Evolutionary conservation across 2,797 vertebrate genomes (phyloP).

Genomic region (Loris lydekkerianus): DNA sequence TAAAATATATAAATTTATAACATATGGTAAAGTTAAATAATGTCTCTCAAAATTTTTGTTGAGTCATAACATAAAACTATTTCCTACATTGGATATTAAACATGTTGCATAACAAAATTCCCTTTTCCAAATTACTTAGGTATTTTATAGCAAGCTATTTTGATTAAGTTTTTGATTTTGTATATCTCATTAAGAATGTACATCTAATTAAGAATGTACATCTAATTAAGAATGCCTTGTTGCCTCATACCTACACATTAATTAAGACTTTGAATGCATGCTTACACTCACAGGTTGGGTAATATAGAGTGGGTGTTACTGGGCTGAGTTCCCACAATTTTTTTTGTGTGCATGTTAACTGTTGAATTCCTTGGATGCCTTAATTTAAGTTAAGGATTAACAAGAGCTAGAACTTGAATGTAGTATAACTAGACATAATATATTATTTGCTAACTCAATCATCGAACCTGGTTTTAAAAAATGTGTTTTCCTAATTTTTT

Average conservation of each 20-base stretch:
- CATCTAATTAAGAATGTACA: not conserved
- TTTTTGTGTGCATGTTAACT: constrained; percentile 25
- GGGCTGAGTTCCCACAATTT: not conserved
- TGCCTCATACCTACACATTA: not conserved
- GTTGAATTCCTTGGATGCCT: constrained; percentile 62
- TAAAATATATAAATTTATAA: not conserved
- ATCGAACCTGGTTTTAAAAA: constrained; percentile 1
- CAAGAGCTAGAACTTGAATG: constrained; percentile 36
- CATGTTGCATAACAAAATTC: not conserved
- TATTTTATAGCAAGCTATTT: constrained; percentile 23
- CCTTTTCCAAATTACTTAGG: not conserved
- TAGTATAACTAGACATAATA: not conserved
- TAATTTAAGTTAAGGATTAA: constrained; percentile 1
- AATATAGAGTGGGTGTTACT: not conserved
- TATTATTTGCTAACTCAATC: constrained; percentile 39
- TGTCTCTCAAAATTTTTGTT: constrained; percentile 19
- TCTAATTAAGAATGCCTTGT: not conserved
- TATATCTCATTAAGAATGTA: not conserved
- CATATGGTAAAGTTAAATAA: not conserved
- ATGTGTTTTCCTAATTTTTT: not conserved
- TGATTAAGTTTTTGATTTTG: not conserved
- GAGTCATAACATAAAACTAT: not conserved
- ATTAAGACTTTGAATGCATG: not conserved
- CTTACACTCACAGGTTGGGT: not conserved
- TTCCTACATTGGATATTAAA: not conserved